Base-by-base conservation (phyloP, 2,888 invertebrate species). In the Oscheius myriophilus region DNA sequence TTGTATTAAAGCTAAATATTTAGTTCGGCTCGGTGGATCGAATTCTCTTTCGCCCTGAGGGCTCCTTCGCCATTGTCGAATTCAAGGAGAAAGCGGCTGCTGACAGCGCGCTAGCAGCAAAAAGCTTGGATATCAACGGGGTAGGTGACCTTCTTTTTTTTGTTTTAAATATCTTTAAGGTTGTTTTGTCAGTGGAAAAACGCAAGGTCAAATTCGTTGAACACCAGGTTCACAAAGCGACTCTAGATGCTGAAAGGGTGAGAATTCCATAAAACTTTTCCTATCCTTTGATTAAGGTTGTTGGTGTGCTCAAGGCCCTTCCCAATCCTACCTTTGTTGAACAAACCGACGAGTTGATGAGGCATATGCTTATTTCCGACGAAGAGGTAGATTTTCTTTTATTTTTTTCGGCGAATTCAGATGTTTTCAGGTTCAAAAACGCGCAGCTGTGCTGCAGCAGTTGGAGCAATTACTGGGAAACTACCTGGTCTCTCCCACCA, bases 401-500 rank as follows among this genome's bases (percentile, higher is more conserved):
- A 1, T 55, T 21, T 23, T 0, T 49, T 7, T n/a, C n/a, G n/a
- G n/a, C n/a, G n/a, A n/a, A n/a, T n/a, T n/a, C n/a, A n/a, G n/a
- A n/a, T n/a, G n/a, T 23, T 55, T 67, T 12, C 45, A 71, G 71
- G 33, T 64, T 12, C n/a, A 51, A 7, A 41, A 45, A 1, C 61
- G 72, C 0, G 26, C 52, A 6, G 33, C 41, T 12, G 42, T 51
- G 21, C 52, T 61, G 14, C 11, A 33, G 4, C 61, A 45, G 6
- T 43, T 69, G 14, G 64, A 69, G 21, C 9, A 41, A n/a, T 55
- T 42, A 33, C 26, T 71, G n/a, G 33, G 26, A 14, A 57, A 58
- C 45, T 72, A 64, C 52, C 59, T 72, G 33, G 53, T 33, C 23
- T 46, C 49, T n/a, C 59, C 67, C 16, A 23, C 42, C 2, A 54